These are phyloP conservation scores for Plebejus melissa DNA, from an alignment of 2,888 invertebrate species.

Conservation along the genomic window DNA sequence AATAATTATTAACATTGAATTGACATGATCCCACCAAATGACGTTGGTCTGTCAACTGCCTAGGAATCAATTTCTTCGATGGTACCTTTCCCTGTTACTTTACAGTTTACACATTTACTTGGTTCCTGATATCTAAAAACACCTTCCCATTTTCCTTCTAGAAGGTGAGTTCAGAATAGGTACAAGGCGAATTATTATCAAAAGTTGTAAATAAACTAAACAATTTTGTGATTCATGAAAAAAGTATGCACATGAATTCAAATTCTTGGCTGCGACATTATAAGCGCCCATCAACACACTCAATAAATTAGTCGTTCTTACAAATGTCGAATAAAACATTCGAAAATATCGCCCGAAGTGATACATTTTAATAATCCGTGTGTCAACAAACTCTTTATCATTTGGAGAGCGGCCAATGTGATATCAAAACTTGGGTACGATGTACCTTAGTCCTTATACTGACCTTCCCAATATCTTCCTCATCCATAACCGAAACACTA, in stretches of 20 bases:
- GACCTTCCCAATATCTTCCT: slow-evolving; percentile 18
- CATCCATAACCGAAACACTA: neutral
- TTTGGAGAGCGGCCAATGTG: slow-evolving; percentile 42
- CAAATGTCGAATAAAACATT: slow-evolving; percentile 30
- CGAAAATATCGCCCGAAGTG: slow-evolving; percentile 28
- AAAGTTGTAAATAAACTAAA: neutral
- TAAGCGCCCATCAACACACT: neutral
- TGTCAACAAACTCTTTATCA: slow-evolving; percentile 31
- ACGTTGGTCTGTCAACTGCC: too few relatives aligned
- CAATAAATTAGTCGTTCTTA: neutral
- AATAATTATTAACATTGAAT: too few relatives aligned
- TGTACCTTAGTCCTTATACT: neutral
- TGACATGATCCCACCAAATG: too few relatives aligned
- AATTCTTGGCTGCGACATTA: slow-evolving; percentile 1
- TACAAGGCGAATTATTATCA: neutral
- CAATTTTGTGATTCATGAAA: neutral
- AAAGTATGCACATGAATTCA: neutral
- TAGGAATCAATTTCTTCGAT: too few relatives aligned
- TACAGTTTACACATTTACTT: too few relatives aligned
- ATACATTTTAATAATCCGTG: slow-evolving; percentile 1
- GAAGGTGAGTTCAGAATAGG: neutral
- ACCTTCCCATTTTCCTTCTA: neutral
- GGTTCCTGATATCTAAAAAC: too few relatives aligned
- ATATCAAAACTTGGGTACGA: slow-evolving; percentile 28
- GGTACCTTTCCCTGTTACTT: too few relatives aligned